A percentile compares a stretch with the other conserved stretches of the same genome.
phyloP scores from a whole-genome alignment of 2,888 invertebrate species.

The Spilarctia lutea region DNA sequence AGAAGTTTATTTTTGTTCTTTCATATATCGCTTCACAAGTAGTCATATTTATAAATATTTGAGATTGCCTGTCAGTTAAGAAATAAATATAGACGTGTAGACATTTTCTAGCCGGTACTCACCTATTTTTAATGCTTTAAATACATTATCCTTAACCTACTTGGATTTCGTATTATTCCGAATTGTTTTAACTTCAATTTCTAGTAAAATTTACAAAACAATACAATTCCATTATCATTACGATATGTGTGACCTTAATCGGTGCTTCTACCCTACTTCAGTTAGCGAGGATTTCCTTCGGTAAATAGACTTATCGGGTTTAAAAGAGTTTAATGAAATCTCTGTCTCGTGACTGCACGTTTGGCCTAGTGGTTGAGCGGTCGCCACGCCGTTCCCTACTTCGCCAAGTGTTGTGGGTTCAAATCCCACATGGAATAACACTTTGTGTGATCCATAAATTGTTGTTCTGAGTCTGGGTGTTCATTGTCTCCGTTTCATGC shows the following conservation, averaged over 20 bases:
- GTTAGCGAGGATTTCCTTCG: conserved; percentile 14
- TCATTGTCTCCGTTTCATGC: too few relatives aligned
- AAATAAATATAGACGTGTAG: neutral
- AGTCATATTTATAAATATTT: neutral
- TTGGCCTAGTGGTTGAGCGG: too few relatives aligned
- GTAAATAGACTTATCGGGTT: conserved; percentile 8
- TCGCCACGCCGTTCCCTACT: too few relatives aligned
- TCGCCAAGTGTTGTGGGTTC: too few relatives aligned
- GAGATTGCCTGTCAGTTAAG: neutral
- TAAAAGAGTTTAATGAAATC: neutral
- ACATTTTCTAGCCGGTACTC: neutral
- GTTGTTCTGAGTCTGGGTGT: too few relatives aligned
- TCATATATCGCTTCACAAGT: neutral
- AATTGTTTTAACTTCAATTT: neutral
- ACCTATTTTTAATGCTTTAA: neutral
- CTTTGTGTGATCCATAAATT: too few relatives aligned
- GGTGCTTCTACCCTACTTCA: conserved; percentile 9
- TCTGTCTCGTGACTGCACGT: too few relatives aligned
- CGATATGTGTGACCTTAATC: conserved; percentile 2
- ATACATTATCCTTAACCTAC: neutral
- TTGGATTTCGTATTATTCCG: neutral
- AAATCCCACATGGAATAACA: too few relatives aligned
- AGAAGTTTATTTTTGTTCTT: neutral
- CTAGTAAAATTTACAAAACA: neutral
- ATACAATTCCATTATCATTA: conserved; percentile 3